Conservation (phyloP, 2,888 invertebrate species). For the Cataglyphis livida region DNA sequence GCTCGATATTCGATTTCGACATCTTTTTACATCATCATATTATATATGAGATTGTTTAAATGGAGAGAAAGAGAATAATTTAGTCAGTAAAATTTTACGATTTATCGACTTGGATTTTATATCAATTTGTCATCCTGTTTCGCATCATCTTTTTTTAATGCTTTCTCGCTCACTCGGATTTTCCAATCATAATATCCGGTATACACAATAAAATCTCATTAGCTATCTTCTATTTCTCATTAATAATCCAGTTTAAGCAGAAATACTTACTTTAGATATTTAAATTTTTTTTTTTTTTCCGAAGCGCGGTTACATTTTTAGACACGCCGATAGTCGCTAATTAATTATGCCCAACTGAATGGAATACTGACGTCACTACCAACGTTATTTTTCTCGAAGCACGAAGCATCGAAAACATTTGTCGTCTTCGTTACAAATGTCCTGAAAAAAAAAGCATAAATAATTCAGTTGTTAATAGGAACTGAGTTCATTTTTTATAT, state of each 20-base stretch:
- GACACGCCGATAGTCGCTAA: slow-evolving; percentile 25
- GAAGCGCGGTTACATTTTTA: slow-evolving; percentile 30
- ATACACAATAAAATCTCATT: neutral
- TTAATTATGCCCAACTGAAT: slow-evolving; percentile 29
- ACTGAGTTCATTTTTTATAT: neutral
- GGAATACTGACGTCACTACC: slow-evolving; percentile 22
- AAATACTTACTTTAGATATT: neutral
- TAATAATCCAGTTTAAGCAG: neutral
- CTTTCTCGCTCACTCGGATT: neutral
- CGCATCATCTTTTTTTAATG: slow-evolving; percentile 4
- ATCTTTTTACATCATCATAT: neutral
- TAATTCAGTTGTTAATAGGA: slow-evolving; percentile 1
- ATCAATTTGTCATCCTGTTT: slow-evolving; percentile 54
- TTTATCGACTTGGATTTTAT: slow-evolving; percentile 47
- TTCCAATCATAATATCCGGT: neutral
- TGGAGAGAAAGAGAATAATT: slow-evolving; percentile 6
- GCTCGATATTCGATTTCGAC: neutral
- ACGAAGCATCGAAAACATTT: slow-evolving; percentile 42
- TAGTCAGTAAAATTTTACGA: slow-evolving; percentile 43
- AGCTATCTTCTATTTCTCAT: slow-evolving; percentile 13
- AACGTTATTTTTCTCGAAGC: slow-evolving; percentile 45
- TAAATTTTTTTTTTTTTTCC: neutral
- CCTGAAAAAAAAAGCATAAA: neutral
- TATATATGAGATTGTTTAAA: neutral
- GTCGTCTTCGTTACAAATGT: slow-evolving; percentile 5